Conservation (phyloP, 2,888 invertebrate genomes). For the Drosophila colorata region DNA sequence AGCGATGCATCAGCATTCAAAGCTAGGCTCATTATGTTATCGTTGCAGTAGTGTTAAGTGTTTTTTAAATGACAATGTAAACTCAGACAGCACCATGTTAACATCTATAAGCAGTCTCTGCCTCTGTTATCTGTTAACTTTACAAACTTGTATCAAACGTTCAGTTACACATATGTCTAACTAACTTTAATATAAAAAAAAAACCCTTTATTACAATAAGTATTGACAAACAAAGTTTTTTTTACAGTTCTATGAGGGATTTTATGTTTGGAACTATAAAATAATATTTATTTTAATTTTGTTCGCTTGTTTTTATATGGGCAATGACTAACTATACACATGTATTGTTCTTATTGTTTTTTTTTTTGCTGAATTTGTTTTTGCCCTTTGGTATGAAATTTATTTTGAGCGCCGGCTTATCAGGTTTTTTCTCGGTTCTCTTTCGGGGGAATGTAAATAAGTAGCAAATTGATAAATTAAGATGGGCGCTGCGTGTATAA, state of each 20-base stretch:
- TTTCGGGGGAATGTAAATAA: constrained; percentile 48
- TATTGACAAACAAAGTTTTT: background rate
- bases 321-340: constrained; percentile 58
- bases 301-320: constrained; percentile 22
- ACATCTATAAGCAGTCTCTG: background rate
- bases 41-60: background rate
- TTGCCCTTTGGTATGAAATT: constrained; percentile 17
- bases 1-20: background rate
- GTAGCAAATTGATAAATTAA: constrained; percentile 60
- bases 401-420: constrained; percentile 43
- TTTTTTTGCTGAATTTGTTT: constrained; percentile 29
- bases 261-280: background rate
- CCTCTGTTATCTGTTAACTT: too few species aligned
- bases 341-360: constrained; percentile 29
- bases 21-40: background rate
- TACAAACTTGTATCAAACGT: too few species aligned
- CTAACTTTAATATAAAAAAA: background rate
- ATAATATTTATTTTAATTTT: constrained; percentile 15
- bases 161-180: background rate
- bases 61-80: background rate
- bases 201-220: background rate
- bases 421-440: constrained; percentile 16
- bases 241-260: background rate
- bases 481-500: constrained; percentile 57
- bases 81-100: background rate